A percentile compares a stretch with the other conserved stretches of the same genome.
Conservation (phyloP, 2,888 invertebrate genomes). For the Palloptera scutellata region DNA sequence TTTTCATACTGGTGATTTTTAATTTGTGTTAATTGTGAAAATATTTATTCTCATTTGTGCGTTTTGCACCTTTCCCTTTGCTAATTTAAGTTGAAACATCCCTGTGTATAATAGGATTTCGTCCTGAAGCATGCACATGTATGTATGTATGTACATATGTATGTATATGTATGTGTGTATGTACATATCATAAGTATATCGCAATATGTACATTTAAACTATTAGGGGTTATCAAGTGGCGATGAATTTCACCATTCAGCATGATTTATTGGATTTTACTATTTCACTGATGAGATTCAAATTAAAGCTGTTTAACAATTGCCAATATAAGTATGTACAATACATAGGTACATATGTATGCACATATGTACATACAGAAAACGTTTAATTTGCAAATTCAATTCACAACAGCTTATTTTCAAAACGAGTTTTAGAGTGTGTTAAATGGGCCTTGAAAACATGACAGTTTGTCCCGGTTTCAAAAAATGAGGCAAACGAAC, state of each 20-base stretch:
- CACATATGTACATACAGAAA: conserved; percentile 31
- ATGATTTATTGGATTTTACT: conserved; percentile 57
- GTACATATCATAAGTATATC: not conserved
- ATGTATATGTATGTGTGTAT: not conserved
- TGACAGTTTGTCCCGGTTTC: no score
- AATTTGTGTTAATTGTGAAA: conserved; percentile 62
- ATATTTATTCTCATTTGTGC: conserved; percentile 62
- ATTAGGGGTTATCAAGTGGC: conserved; percentile 64
- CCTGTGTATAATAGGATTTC: conserved; percentile 13
- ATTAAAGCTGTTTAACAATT: not conserved
- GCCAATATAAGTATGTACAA: conserved; percentile 12
- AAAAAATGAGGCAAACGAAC: no score
- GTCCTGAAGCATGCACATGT: not conserved
- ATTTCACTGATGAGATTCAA: not conserved
- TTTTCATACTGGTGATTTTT: conserved; percentile 43
- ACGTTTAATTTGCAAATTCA: no score
- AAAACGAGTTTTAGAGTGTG: no score
- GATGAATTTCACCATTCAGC: conserved; percentile 60
- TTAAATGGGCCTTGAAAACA: no score
- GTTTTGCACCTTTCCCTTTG: conserved; percentile 53
- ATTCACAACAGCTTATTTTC: no score
- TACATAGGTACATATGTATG: not conserved
- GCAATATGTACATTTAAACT: conserved; percentile 41
- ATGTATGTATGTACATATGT: not conserved
- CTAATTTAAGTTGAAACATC: conserved; percentile 27